These are phyloP conservation scores for Ceratina australensis DNA, from an alignment of 1,140 invertebrate species.

Conservation along the genomic window DNA sequence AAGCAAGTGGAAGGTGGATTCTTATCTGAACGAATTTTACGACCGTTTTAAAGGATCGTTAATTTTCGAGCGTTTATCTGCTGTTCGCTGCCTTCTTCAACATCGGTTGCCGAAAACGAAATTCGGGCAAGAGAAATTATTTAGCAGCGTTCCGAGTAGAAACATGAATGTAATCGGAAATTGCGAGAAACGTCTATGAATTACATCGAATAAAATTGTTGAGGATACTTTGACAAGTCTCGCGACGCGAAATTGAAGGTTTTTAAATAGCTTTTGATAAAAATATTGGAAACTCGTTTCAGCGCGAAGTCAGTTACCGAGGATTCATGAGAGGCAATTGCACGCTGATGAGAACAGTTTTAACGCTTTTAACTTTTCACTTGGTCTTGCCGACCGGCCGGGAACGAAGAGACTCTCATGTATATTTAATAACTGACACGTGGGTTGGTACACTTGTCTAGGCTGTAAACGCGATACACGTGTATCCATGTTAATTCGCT, in stretches of 20 bases:
- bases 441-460: constrained; percentile 54
- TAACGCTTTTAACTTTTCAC: constrained; percentile 65
- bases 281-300: neutral
- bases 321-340: constrained; percentile 61
- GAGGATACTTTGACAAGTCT: neutral
- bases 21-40: constrained; percentile 65
- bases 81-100: neutral
- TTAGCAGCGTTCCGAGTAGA: neutral
- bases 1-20: constrained; percentile 59
- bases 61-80: constrained; percentile 61
- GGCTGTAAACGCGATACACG: constrained; percentile 26
- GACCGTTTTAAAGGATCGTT: constrained; percentile 68
- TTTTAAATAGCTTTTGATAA: neutral
- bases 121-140: neutral
- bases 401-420: constrained; percentile 57
- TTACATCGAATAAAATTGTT: neutral
- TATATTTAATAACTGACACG: constrained; percentile 68
- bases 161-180: too few species aligned
- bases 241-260: fast-evolving
- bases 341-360: constrained; percentile 59
- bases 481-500: constrained; percentile 55
- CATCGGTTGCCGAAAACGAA: neutral
- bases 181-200: too few species aligned
- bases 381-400: constrained; percentile 43
- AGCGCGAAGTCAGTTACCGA: neutral